Evolutionary conservation across 2,888 invertebrate genomes (phyloP).

Genomic region (Polyploca ridens): DNA sequence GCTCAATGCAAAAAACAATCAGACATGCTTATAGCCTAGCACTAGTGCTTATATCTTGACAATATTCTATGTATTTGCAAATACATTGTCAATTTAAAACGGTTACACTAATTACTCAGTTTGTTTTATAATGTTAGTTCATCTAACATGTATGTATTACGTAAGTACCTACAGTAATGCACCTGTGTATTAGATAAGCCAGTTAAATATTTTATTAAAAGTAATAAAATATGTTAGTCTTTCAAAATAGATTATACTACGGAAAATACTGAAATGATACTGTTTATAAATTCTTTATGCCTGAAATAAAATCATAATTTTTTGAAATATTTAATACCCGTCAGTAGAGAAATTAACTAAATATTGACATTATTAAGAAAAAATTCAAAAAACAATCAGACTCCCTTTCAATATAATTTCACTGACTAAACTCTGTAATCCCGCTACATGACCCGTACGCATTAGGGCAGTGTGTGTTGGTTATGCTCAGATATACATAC

Average conservation of each 20-base stretch:
- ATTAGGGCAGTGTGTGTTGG: slow-evolving; percentile 84
- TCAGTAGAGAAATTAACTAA: neutral
- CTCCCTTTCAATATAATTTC: slow-evolving; percentile 84
- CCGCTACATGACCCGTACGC: slow-evolving; percentile 84
- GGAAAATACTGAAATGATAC: no score
- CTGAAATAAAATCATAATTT: no score
- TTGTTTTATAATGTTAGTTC: neutral
- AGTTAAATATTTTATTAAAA: no score
- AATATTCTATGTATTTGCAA: neutral
- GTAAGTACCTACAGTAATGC: neutral
- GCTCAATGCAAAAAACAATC: slow-evolving; percentile 12
- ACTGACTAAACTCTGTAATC: slow-evolving; percentile 82
- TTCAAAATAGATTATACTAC: no score
- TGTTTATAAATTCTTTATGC: no score
- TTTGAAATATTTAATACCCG: neutral
- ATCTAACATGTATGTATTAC: neutral
- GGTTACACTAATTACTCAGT: neutral
- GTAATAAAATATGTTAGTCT: no score
- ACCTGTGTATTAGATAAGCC: no score
- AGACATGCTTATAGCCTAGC: neutral
- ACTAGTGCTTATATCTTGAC: neutral
- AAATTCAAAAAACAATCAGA: slow-evolving; percentile 78
- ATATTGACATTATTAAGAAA: slow-evolving; percentile 28
- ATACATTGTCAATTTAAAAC: neutral
- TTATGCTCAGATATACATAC: slow-evolving; percentile 68